phyloP scores from a whole-genome alignment of 2,797 vertebrate genomes.

The Nothura maculosa region DNA sequence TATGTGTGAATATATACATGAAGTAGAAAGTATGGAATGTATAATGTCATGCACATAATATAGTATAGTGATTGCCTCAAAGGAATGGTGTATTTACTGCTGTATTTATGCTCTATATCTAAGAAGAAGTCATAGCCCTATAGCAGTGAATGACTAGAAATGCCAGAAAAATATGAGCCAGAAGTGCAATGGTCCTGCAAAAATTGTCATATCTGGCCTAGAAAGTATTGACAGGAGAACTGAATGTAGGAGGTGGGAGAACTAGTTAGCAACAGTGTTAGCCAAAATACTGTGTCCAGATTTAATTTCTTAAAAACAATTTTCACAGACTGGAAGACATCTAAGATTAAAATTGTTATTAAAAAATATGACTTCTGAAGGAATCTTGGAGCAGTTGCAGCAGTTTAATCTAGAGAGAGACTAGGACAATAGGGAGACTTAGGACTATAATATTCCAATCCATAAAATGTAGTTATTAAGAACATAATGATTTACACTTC shows the following conservation, averaged over 20 bases:
- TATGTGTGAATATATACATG: background rate
- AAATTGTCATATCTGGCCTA: background rate
- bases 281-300: background rate
- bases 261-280: background rate
- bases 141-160: background rate
- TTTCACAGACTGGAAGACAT: background rate
- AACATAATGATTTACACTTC: background rate
- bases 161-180: background rate
- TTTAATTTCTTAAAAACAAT: background rate
- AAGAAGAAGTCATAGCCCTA: background rate
- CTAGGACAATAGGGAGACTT: background rate
- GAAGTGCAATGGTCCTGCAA: background rate
- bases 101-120: background rate
- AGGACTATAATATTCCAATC: background rate
- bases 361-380: background rate
- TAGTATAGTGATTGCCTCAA: background rate
- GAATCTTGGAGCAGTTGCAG: background rate
- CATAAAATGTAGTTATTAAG: background rate
- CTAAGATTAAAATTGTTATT: background rate
- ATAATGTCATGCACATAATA: background rate
- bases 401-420: background rate
- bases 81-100: fast-evolving
- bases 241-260: background rate
- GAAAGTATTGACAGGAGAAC: background rate
- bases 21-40: background rate